Conservation (phyloP, 2,888 invertebrate genomes). For the Harpagoxenus sublaevis region DNA sequence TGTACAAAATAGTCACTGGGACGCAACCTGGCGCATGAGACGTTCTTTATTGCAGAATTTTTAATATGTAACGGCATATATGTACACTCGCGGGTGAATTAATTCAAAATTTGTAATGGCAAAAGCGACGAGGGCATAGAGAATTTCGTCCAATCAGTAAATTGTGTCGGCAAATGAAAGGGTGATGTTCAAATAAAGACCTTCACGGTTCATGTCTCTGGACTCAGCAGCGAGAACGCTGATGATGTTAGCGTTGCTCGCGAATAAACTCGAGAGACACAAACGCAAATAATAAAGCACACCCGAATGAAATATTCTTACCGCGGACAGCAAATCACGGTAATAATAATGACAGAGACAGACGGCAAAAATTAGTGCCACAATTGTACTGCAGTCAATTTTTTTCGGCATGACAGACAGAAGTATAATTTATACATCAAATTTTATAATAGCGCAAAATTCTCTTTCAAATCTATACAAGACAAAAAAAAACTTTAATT, state of each 20-base stretch:
- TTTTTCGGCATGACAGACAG: background rate
- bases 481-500: background rate
- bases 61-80: conserved; percentile 23
- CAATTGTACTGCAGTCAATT: background rate
- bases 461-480: background rate
- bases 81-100: conserved; percentile 5
- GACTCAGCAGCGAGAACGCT: conserved; percentile 28
- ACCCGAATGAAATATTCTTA: conserved; percentile 51
- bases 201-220: conserved; percentile 17
- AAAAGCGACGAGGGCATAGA: conserved; percentile 10
- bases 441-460: conserved; percentile 10
- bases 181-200: conserved; percentile 51
- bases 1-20: background rate
- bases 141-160: conserved; percentile 49
- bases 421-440: conserved; percentile 8
- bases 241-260: conserved; percentile 49
- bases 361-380: conserved; percentile 21
- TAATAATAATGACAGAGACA: conserved; percentile 23
- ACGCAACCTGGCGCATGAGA: background rate
- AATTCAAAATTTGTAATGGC: conserved; percentile 28
- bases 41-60: conserved; percentile 37
- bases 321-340: conserved; percentile 24
- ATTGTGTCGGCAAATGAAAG: conserved; percentile 42
- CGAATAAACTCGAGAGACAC: conserved; percentile 50
- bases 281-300: conserved; percentile 50